These are phyloP conservation scores for Stenichneumon culpator DNA, from an alignment of 2,888 invertebrate genomes.

Conservation along the genomic window DNA sequence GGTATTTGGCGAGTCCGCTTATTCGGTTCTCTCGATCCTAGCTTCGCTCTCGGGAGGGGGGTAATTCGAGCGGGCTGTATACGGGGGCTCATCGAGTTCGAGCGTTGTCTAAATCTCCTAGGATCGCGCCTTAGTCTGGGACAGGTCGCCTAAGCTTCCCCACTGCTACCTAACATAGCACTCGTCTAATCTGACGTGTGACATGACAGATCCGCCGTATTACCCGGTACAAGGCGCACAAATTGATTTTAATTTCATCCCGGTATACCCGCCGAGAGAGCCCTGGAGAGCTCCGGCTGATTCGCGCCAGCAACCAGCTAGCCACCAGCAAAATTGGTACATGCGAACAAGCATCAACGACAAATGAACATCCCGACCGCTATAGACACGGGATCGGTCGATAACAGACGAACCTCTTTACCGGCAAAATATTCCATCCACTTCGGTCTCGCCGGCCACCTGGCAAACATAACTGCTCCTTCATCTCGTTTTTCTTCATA, in stretches of 20 bases:
- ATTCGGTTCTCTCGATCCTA: neutral
- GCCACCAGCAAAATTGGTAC: conserved; percentile 14
- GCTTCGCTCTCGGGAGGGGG: neutral
- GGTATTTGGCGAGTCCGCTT: conserved; percentile 9
- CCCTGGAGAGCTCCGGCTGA: conserved; percentile 1
- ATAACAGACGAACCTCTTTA: conserved; percentile 8
- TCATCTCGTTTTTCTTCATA: neutral
- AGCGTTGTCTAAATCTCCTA: conserved; percentile 67
- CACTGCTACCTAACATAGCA: conserved; percentile 62
- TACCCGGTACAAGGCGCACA: conserved; percentile 70
- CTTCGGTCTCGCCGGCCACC: conserved; percentile 18
- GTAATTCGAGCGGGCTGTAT: conserved; percentile 37
- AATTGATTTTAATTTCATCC: conserved; percentile 73
- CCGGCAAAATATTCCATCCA: conserved; percentile 11
- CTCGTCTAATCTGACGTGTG: conserved; percentile 77
- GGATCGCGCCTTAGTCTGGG: conserved; percentile 59
- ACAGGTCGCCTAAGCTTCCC: conserved; percentile 65
- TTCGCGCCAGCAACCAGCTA: conserved; percentile 12
- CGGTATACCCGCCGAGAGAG: conserved; percentile 29
- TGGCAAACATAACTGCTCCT: conserved; percentile 38
- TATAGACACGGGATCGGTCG: neutral
- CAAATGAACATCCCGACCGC: conserved; percentile 19
- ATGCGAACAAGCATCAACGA: conserved; percentile 9
- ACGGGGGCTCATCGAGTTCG: conserved; percentile 69
- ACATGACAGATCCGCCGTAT: conserved; percentile 75